A percentile compares a stretch with the other conserved stretches of the same genome.
Conservation (phyloP, 2,797 vertebrate genomes). For the Tadarida brasiliensis region DNA sequence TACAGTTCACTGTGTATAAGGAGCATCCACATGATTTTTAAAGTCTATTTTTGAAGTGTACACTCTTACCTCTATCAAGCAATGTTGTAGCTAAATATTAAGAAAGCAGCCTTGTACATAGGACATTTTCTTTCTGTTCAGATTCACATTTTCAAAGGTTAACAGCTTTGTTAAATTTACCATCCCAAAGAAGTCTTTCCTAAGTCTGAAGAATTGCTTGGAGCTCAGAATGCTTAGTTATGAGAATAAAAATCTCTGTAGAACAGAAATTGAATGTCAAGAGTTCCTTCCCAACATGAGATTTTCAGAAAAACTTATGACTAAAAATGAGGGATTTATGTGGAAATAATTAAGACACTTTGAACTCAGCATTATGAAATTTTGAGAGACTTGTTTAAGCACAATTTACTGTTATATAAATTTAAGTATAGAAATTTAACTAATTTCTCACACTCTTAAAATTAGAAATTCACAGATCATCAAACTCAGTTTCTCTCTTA, state of each 20-base stretch:
- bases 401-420: not conserved
- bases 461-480: not conserved
- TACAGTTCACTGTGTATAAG: not conserved
- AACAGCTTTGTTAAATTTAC: slow-evolving; percentile 65
- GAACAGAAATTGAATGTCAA: slow-evolving; percentile 45
- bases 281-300: not conserved
- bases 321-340: slow-evolving; percentile 35
- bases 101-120: not conserved
- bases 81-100: slow-evolving; percentile 28
- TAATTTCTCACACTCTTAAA: slow-evolving; percentile 7
- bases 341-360: not conserved
- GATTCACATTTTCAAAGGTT: slow-evolving; percentile 71
- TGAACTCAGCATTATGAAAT: not conserved
- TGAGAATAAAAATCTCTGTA: slow-evolving; percentile 59
- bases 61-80: not conserved
- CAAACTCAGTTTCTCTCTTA: slow-evolving; percentile 23
- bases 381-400: slow-evolving; percentile 23
- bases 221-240: slow-evolving; percentile 16
- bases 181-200: not conserved
- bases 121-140: slow-evolving; percentile 52
- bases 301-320: slow-evolving; percentile 41
- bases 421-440: slow-evolving; percentile 54
- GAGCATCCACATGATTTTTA: not conserved
- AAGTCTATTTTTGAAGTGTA: slow-evolving; percentile 1
- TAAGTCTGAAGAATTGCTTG: slow-evolving; percentile 54